Percentiles rank a stretch among this genome's conserved stretches.
Conservation (phyloP, 2,113 vertebrate species). For the Oncorhynchus gorbuscha region DNA sequence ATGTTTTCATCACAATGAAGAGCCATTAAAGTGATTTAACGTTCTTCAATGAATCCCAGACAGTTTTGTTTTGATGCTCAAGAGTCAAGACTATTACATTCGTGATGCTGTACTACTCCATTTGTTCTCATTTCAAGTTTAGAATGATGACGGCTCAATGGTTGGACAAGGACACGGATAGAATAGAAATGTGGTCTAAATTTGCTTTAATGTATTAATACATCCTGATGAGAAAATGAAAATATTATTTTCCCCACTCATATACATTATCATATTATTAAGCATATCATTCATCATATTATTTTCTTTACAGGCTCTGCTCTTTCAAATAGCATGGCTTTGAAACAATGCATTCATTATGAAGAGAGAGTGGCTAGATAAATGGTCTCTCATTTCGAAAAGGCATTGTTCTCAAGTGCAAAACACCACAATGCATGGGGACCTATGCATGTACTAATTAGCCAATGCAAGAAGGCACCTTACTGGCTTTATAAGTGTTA, state of each 20-base stretch:
- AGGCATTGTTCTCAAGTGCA: conserved; percentile 19
- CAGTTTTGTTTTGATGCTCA: conserved; percentile 53
- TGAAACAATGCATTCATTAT: conserved; percentile 35
- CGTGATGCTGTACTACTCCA: too few species aligned
- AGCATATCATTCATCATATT: background rate
- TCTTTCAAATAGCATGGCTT: conserved; percentile 10
- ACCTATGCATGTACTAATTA: conserved; percentile 62
- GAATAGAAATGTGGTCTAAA: background rate
- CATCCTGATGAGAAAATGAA: conserved; percentile 31
- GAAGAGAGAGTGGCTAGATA: conserved; percentile 8
- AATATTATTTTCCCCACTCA: background rate
- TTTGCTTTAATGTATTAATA: background rate
- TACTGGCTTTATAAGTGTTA: conserved; percentile 49
- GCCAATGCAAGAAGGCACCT: conserved; percentile 31
- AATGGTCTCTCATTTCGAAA: conserved; percentile 16
- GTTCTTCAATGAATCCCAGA: conserved; percentile 62
- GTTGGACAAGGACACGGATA: background rate
- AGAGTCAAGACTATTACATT: conserved; percentile 8
- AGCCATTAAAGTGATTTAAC: conserved; percentile 67
- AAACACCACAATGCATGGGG: conserved; percentile 32
- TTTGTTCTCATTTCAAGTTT: background rate
- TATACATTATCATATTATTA: background rate
- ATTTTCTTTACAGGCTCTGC: background rate
- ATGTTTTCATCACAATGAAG: conserved; percentile 70
- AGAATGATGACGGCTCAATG: background rate